phyloP scores from a whole-genome alignment of 2,888 invertebrate species.

The Malthinus flaveolus region DNA sequence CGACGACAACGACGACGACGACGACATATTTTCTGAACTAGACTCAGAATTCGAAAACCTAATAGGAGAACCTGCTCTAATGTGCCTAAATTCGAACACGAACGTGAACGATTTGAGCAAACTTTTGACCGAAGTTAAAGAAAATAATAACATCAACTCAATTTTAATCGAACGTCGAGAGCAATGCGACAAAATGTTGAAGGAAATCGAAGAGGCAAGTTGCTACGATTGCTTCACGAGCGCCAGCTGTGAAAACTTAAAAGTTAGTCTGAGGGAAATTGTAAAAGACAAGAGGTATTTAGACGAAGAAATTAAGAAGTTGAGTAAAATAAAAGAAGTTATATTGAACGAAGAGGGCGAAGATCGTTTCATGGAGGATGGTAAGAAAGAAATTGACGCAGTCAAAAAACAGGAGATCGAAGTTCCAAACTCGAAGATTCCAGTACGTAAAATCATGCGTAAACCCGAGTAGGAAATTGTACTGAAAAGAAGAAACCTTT shows the following conservation, averaged over 20 bases:
- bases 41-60: no score
- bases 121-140: slow-evolving; percentile 2
- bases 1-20: no score
- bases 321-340: no score
- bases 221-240: slow-evolving; percentile 2
- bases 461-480: not conserved
- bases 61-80: no score
- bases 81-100: no score
- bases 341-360: not conserved
- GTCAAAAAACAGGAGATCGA: no score
- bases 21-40: no score
- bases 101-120: not conserved
- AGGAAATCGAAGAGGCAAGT: slow-evolving; percentile 5
- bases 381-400: not conserved
- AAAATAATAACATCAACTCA: not conserved
- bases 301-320: slow-evolving; percentile 3
- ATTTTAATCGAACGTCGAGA: not conserved
- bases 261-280: slow-evolving; percentile 1
- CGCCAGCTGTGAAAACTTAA: slow-evolving; percentile 12
- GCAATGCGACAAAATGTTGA: not conserved
- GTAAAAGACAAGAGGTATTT: slow-evolving; percentile 4
- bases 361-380: not conserved
- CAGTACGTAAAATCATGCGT: not conserved
- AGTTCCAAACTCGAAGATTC: slow-evolving; percentile 2
- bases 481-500: no score